These are phyloP conservation scores for Episyrphus balteatus DNA, from an alignment of 1,140 invertebrate genomes.

Conservation along the genomic window DNA sequence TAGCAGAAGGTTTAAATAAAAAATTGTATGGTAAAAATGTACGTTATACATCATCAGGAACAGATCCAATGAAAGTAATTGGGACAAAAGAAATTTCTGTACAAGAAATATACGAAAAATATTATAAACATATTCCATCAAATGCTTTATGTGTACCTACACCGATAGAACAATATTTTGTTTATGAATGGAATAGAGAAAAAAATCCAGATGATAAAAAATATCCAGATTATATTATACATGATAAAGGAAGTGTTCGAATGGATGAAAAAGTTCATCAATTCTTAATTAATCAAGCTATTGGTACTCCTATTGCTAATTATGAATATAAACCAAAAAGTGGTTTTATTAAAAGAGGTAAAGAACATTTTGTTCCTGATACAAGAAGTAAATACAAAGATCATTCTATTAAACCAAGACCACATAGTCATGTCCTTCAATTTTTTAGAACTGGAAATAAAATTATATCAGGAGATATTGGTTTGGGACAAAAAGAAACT, in stretches of 20 bases:
- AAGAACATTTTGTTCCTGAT: slow-evolving; percentile 4
- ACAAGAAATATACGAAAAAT: background rate
- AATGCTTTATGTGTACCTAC: slow-evolving; percentile 2
- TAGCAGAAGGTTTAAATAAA: slow-evolving; percentile 3
- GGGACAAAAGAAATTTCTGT: background rate
- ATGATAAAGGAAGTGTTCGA: slow-evolving; percentile 3
- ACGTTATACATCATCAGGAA: background rate
- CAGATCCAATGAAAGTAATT: slow-evolving; percentile 2
- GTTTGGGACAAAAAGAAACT: background rate
- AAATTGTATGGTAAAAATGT: slow-evolving; percentile 4
- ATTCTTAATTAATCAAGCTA: slow-evolving; percentile 7
- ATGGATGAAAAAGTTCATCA: slow-evolving; percentile 5
- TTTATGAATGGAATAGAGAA: slow-evolving; percentile 2
- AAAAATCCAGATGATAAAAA: slow-evolving; percentile 1
- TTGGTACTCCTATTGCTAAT: slow-evolving; percentile 3
- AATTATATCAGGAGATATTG: background rate
- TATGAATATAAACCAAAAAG: background rate
- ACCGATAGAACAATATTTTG: background rate
- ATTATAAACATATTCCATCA: background rate
- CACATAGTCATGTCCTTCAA: background rate
- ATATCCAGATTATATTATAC: slow-evolving; percentile 3
- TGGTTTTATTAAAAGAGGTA: background rate
- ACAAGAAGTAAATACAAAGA: slow-evolving; percentile 2
- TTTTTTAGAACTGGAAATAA: slow-evolving; percentile 1
- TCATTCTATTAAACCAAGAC: background rate